Conservation (phyloP, 1,140 invertebrate genomes). For the Drosophila quadrilineata region DNA sequence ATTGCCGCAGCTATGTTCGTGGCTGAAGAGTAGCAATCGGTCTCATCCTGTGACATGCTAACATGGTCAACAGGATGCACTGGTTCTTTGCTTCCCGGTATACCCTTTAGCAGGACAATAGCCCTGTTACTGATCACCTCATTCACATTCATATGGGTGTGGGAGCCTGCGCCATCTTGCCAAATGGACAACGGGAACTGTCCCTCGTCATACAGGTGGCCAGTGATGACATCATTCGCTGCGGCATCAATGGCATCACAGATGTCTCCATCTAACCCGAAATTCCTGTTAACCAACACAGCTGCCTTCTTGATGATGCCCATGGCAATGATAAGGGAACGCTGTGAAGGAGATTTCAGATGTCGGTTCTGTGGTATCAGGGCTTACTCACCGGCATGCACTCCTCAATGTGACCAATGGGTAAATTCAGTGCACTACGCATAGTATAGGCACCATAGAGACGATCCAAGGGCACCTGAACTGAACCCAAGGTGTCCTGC, state of each 20-base stretch:
- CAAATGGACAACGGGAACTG: slow-evolving; percentile 99
- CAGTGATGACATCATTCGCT: slow-evolving; percentile 97
- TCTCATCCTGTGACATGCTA: slow-evolving; percentile 99
- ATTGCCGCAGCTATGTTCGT: slow-evolving; percentile 98
- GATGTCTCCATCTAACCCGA: slow-evolving; percentile 93
- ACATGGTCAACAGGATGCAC: slow-evolving; percentile 99
- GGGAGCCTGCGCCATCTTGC: slow-evolving; percentile 99
- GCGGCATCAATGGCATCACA: slow-evolving; percentile 94
- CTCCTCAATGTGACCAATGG: slow-evolving; percentile 95
- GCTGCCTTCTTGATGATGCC: slow-evolving; percentile 98
- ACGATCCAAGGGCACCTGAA: slow-evolving; percentile 94
- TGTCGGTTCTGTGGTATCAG: neutral
- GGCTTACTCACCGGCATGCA: slow-evolving; percentile 91
- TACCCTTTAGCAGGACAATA: slow-evolving; percentile 96
- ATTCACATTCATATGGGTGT: slow-evolving; percentile 99
- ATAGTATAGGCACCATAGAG: slow-evolving; percentile 99
- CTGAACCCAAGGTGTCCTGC: slow-evolving; percentile 94
- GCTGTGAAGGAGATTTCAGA: slow-evolving; percentile 81
- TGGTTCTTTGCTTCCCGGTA: slow-evolving; percentile 95
- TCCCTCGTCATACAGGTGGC: slow-evolving; percentile 92
- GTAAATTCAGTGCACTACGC: slow-evolving; percentile 96
- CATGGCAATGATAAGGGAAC: slow-evolving; percentile 95
- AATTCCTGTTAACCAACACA: slow-evolving; percentile 95
- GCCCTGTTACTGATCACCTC: slow-evolving; percentile 97
- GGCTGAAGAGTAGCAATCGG: slow-evolving; percentile 99